Base-by-base conservation (phyloP, 2,797 vertebrate species). In the Knipowitschia caucasica region DNA sequence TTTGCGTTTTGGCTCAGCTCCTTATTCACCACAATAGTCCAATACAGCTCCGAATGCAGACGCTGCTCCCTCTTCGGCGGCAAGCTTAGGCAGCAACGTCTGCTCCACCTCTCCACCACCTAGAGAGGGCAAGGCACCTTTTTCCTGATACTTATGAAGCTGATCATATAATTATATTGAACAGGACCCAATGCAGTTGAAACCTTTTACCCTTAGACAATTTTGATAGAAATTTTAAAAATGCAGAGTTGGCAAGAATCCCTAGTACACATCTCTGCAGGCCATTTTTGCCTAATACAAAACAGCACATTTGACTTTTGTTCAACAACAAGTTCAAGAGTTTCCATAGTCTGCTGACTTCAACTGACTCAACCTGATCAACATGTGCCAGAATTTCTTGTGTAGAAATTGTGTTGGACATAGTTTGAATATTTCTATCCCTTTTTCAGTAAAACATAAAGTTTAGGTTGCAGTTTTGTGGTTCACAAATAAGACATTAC, bases 291-390 rank as follows among this genome's bases (percentile, higher is more conserved):
- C 65, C 68, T 68, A 74, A 80, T 73, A 62, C 73, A 46, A 77
- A 82, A 78, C 73, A 71, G 40, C 61, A 50, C 55, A 53, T 62
- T 65, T 73, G 70, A 78, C 68, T 68, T 78, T 36, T 60, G 67
- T 12, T 57, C 31, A 67, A 59, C 60, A 80, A 45, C 50, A 67
- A 43, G 59, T 75, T 53, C 63, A 64, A 71, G 35, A 35, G 57
- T 46, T 67, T 46, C 42, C 53, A 74, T 74, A 64, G 66, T 59
- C 27, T 3, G 15, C 62, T 78, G 51, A 77, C 67, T 78, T 82
- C 72, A 57, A 67, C 53, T 79, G 59, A 81, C 67, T 54, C 60
- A 20, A 27, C 31, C 46, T 64, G 62, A 71, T 72, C 54, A 59
- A 36, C 53, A 59, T 40, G n/a, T 33, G 50, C 3, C 18, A 21